These are phyloP conservation scores for Sebastes hubbsi DNA, from an alignment of 2,797 vertebrate species.

Conservation along the genomic window DNA sequence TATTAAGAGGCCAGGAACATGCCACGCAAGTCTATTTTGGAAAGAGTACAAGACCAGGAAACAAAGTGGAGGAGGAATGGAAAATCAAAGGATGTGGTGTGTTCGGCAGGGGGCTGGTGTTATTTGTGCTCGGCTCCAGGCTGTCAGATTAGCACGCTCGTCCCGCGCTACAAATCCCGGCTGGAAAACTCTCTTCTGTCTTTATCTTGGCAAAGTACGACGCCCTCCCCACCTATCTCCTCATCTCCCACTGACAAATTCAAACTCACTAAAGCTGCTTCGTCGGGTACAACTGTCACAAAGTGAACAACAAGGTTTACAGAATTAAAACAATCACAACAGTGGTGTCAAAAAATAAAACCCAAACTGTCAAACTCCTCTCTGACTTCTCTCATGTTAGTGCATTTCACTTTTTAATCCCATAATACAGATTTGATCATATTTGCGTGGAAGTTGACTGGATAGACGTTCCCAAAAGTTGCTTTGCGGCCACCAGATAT, in stretches of 20 bases:
- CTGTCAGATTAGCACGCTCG: slow-evolving; percentile 21
- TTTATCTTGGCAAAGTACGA: slow-evolving; percentile 1
- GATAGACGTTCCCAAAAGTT: neutral
- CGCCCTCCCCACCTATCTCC: neutral
- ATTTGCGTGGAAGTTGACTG: neutral
- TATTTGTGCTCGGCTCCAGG: slow-evolving; percentile 10
- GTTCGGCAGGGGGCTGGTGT: neutral
- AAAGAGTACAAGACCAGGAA: slow-evolving; percentile 24
- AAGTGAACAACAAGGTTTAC: neutral
- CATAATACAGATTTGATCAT: too few species aligned
- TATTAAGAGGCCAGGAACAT: slow-evolving; percentile 60
- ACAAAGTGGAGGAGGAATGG: slow-evolving; percentile 1
- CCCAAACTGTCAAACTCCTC: neutral
- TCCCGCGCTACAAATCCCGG: neutral
- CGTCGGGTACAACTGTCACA: neutral
- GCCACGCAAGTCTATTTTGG: slow-evolving; percentile 34
- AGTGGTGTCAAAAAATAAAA: neutral
- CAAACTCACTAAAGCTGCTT: neutral
- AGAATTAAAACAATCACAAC: neutral
- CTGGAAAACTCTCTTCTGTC: neutral
- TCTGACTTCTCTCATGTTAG: neutral
- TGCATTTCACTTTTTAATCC: neutral
- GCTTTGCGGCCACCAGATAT: too few species aligned
- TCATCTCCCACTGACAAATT: neutral
- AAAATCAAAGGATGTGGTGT: neutral